Evolutionary conservation across 2,113 vertebrate species (phyloP).

Genomic region (Garra rufa): DNA sequence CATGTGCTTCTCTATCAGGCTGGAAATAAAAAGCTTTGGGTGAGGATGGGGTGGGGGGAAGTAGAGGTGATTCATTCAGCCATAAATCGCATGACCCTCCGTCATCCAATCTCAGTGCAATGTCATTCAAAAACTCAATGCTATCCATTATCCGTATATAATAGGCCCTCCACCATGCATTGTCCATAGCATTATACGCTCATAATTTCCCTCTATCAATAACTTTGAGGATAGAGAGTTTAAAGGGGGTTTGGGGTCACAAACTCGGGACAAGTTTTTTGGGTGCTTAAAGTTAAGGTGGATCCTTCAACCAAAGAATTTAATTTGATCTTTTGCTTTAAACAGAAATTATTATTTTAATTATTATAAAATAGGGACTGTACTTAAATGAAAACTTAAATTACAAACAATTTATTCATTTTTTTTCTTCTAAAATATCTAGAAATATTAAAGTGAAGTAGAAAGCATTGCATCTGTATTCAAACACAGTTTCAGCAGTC

Average conservation of each 20-base stretch:
- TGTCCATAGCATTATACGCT: conserved; percentile 79
- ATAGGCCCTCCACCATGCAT: conserved; percentile 77
- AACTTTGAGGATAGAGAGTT: conserved; percentile 70
- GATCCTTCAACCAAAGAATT: background rate
- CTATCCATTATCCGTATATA: conserved; percentile 80
- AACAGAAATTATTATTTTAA: background rate
- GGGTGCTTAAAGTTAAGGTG: background rate
- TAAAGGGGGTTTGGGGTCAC: conserved; percentile 46
- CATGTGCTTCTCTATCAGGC: conserved; percentile 75
- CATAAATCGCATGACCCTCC: conserved; percentile 77
- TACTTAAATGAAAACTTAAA: background rate
- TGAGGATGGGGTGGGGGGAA: background rate
- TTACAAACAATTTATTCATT: background rate
- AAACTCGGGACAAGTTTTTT: conserved; percentile 54
- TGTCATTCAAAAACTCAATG: conserved; percentile 77
- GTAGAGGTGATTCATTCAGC: conserved; percentile 63
- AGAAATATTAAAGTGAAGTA: background rate
- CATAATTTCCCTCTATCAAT: conserved; percentile 81
- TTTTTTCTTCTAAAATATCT: background rate
- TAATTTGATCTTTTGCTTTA: no score
- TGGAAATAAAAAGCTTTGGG: conserved; percentile 71
- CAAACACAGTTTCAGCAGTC: background rate
- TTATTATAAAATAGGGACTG: no score
- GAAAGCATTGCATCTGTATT: background rate
- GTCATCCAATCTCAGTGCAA: conserved; percentile 80